Evolutionary conservation across 2,888 invertebrate genomes (phyloP).

Genomic region (Yponomeuta sedellus): DNA sequence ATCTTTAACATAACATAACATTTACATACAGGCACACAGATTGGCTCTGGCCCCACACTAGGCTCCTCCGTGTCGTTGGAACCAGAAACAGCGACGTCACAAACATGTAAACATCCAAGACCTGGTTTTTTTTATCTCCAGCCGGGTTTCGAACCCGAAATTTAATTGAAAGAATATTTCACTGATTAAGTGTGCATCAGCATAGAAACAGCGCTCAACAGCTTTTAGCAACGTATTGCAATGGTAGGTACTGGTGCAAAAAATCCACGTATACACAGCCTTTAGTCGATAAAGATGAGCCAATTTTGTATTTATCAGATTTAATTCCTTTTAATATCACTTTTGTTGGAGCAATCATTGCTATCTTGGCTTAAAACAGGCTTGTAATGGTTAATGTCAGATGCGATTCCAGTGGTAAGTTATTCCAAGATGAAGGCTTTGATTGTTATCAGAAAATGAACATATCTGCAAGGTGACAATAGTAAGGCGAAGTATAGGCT

Average conservation of each 20-base stretch:
- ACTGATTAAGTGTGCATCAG: too few relatives aligned
- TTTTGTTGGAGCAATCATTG: neutral
- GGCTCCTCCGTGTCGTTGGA: too few relatives aligned
- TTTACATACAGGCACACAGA: too few relatives aligned
- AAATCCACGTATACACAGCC: neutral
- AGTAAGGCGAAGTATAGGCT: neutral
- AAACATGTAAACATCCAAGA: too few relatives aligned
- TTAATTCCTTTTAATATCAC: neutral
- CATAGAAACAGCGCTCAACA: too few relatives aligned
- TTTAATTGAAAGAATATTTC: too few relatives aligned
- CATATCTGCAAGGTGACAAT: neutral
- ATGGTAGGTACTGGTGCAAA: neutral
- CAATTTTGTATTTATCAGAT: conserved; percentile 8
- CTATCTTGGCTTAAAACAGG: neutral
- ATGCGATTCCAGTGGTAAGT: neutral
- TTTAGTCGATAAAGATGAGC: conserved; percentile 5
- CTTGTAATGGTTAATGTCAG: neutral
- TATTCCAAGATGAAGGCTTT: neutral
- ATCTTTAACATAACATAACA: too few relatives aligned
- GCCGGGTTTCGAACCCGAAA: too few relatives aligned
- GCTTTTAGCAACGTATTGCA: too few relatives aligned
- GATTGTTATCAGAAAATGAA: conserved; percentile 1
- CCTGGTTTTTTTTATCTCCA: too few relatives aligned
- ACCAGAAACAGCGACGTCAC: too few relatives aligned
- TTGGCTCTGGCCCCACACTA: too few relatives aligned